Evolutionary conservation across 2,113 vertebrate genomes (phyloP).

Genomic region (Lathamus discolor): DNA sequence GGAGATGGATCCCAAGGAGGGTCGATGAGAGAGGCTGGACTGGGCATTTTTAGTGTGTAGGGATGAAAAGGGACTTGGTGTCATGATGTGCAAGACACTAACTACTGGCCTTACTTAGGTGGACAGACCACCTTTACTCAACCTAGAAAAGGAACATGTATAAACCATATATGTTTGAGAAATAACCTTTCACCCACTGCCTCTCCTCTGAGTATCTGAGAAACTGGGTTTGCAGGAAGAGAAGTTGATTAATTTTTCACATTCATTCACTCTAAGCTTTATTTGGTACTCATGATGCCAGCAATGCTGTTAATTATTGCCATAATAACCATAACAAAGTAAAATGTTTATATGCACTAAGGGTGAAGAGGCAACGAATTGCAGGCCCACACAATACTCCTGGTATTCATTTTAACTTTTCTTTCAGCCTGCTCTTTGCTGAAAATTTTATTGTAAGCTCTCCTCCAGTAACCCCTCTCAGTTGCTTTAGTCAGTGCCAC

Average conservation of each 20-base stretch:
- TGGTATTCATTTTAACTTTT: not conserved
- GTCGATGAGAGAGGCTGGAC: not conserved
- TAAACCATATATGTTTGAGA: not conserved
- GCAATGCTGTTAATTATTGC: not conserved
- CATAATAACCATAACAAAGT: not conserved
- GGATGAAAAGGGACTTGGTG: not conserved
- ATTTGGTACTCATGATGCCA: not conserved
- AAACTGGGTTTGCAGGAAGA: not conserved
- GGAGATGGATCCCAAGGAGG: not conserved
- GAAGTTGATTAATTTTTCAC: not conserved
- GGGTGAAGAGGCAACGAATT: not conserved
- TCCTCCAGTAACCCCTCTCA: not conserved
- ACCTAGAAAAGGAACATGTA: not conserved
- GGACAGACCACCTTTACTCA: not conserved
- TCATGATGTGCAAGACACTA: rapidly evolving
- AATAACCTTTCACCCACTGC: not conserved
- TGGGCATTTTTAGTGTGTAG: not conserved
- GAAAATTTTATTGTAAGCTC: not conserved
- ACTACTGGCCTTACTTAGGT: not conserved
- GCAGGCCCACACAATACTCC: not conserved
- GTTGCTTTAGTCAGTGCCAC: not conserved
- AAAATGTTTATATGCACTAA: not conserved
- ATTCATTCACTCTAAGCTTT: rapidly evolving
- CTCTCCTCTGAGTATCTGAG: not conserved
- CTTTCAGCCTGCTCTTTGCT: not conserved